Percentiles rank a stretch among this genome's conserved stretches.
Evolutionary conservation across 2,113 vertebrate species (phyloP).

Genomic region (Anguilla rostrata): DNA sequence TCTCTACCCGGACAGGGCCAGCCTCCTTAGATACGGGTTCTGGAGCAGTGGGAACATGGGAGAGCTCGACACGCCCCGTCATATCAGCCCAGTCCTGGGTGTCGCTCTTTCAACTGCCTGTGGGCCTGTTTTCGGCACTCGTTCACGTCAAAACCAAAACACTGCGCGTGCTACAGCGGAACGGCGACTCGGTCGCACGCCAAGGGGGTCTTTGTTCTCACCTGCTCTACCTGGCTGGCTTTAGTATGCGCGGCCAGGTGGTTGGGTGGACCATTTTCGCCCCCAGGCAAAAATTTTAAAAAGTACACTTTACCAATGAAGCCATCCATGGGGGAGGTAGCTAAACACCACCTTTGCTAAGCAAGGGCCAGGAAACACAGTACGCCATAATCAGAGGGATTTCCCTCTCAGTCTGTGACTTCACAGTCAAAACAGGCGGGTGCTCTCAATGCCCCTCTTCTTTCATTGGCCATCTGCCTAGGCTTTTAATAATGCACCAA

Average conservation of each 20-base stretch:
- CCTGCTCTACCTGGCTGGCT: not conserved
- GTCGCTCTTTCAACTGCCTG: conserved; percentile 10
- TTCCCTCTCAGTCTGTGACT: not conserved
- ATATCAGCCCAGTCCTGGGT: conserved; percentile 10
- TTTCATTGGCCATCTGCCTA: not conserved
- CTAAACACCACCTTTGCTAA: not conserved
- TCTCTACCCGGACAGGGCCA: not conserved
- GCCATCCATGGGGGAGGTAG: not conserved
- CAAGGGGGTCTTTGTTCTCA: not conserved
- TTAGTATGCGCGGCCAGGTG: not conserved
- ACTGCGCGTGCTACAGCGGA: not conserved
- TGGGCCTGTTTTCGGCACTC: not conserved
- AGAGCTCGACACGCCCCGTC: conserved; percentile 10
- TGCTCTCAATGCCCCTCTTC: not conserved
- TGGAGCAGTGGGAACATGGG: not conserved
- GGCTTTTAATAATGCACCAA: not conserved
- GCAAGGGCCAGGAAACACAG: not conserved
- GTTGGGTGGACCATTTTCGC: not conserved
- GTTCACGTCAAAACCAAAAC: conserved; percentile 1
- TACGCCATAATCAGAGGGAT: not conserved
- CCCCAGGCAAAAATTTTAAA: not conserved
- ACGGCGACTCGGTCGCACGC: not conserved
- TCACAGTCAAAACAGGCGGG: not conserved
- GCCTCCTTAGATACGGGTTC: not conserved
- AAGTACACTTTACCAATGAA: not conserved